Evolutionary conservation across 2,797 vertebrate genomes (phyloP).

Genomic region (Ficedula albicollis): DNA sequence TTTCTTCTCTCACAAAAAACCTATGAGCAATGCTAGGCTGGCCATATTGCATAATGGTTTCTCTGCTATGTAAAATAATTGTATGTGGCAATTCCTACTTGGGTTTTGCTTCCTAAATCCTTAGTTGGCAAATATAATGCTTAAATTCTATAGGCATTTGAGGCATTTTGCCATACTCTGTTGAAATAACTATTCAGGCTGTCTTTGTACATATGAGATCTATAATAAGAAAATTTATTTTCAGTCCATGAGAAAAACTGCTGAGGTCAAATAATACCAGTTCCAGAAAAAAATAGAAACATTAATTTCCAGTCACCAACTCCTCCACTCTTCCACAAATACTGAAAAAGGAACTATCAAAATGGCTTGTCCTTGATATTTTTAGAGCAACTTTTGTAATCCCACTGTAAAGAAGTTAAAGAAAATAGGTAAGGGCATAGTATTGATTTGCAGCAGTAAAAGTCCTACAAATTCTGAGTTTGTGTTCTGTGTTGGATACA

Average conservation of each 20-base stretch:
- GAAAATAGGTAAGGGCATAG: background rate
- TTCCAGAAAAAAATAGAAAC: conserved; percentile 29
- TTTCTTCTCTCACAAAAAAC: conserved; percentile 8
- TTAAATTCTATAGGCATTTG: conserved; percentile 24
- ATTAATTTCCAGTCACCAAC: background rate
- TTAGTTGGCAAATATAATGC: conserved; percentile 57
- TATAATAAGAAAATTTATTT: conserved; percentile 22
- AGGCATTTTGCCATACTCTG: conserved; percentile 44
- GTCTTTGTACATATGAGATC: background rate
- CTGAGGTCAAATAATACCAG: conserved; percentile 9
- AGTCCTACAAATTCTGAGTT: background rate
- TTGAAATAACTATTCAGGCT: conserved; percentile 50
- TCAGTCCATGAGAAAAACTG: background rate
- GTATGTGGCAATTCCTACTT: conserved; percentile 4
- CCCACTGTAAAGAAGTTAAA: background rate
- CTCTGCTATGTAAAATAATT: conserved; percentile 47
- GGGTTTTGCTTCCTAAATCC: conserved; percentile 65
- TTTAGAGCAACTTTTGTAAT: background rate
- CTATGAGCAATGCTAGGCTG: conserved; percentile 22
- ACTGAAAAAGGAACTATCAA: background rate
- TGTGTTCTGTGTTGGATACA: background rate
- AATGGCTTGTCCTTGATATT: background rate
- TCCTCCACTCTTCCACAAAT: background rate
- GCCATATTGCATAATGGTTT: conserved; percentile 61
- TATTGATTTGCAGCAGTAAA: background rate